phyloP scores from a whole-genome alignment of 1,140 invertebrate species.

The Luehdorfia chinensis region DNA sequence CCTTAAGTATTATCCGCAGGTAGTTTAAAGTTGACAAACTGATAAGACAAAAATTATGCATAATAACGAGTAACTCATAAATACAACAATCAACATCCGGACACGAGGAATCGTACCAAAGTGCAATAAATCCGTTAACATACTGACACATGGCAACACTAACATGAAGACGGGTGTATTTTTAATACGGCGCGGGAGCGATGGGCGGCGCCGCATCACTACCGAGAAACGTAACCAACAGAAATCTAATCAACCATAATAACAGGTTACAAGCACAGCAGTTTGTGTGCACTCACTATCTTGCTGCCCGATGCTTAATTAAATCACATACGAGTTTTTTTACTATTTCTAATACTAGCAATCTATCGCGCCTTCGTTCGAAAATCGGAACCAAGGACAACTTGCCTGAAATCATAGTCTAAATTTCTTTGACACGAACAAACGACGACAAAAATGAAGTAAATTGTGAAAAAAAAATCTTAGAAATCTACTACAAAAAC shows the following conservation, averaged over 20 bases:
- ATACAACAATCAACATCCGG: too few species aligned
- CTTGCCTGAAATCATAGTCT: too few species aligned
- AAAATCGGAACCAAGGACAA: background rate
- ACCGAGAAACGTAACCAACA: slow-evolving; percentile 75
- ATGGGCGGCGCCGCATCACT: slow-evolving; percentile 69
- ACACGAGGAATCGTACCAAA: too few species aligned
- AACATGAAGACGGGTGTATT: slow-evolving; percentile 62
- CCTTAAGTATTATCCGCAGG: too few species aligned
- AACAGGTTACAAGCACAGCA: slow-evolving; percentile 69
- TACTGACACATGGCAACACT: slow-evolving; percentile 12
- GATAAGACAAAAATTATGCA: too few species aligned
- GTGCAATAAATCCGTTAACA: too few species aligned
- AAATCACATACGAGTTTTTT: slow-evolving; percentile 67
- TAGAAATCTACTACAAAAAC: too few species aligned
- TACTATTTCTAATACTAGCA: slow-evolving; percentile 30
- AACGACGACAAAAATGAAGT: too few species aligned
- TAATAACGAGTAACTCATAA: too few species aligned
- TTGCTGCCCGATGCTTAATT: slow-evolving; percentile 70
- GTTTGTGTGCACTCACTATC: slow-evolving; percentile 65
- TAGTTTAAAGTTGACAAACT: too few species aligned
- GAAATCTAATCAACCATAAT: slow-evolving; percentile 76
- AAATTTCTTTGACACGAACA: too few species aligned
- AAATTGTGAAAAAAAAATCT: too few species aligned
- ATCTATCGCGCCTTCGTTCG: slow-evolving; percentile 38
- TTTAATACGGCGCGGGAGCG: slow-evolving; percentile 73